Percentiles rank a stretch among this genome's conserved stretches.
These are phyloP conservation scores for Argopecten irradians DNA, from an alignment of 1,140 invertebrate species.

Conservation along the genomic window DNA sequence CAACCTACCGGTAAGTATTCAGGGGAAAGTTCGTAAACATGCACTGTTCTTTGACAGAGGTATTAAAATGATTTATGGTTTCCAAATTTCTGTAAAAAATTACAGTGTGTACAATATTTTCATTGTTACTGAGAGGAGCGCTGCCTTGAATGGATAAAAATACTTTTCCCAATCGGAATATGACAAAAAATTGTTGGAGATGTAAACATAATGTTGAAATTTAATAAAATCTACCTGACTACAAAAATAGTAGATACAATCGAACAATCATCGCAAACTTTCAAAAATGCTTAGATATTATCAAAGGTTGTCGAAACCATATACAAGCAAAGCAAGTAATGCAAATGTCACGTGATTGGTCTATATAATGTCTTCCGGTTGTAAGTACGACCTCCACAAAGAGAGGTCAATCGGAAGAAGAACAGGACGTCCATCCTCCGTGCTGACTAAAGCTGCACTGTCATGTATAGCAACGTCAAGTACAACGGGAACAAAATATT, in stretches of 20 bases:
- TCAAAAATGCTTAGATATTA: neutral
- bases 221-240: neutral
- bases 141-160: neutral
- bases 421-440: neutral
- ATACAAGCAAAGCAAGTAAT: neutral
- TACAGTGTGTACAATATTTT: neutral
- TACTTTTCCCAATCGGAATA: neutral
- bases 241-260: neutral
- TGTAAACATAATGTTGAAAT: neutral
- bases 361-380: neutral
- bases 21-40: neutral
- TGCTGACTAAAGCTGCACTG: neutral
- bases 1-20: neutral
- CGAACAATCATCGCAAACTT: neutral
- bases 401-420: neutral
- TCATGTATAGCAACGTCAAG: neutral
- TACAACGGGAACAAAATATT: constrained; percentile 15
- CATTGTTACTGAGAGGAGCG: neutral
- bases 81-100: no score
- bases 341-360: neutral
- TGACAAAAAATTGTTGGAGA: neutral
- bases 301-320: neutral
- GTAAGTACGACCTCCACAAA: neutral
- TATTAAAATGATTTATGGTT: no score
- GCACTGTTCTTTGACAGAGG: neutral